Conservation (phyloP, 1,140 invertebrate genomes). For the Drosophila sturtevanti region DNA sequence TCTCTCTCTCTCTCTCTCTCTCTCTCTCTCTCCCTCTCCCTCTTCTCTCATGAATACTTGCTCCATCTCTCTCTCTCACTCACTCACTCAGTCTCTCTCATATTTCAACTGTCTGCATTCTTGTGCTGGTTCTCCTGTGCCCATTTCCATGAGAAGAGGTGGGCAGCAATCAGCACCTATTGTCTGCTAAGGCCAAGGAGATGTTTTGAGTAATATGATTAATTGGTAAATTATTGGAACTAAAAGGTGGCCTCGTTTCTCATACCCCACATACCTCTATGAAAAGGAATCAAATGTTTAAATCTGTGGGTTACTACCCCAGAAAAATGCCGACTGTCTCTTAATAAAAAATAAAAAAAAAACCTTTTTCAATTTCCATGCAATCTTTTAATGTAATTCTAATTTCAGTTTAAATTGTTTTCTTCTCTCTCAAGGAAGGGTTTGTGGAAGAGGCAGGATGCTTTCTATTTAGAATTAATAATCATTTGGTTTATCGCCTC, state of each 20-base stretch:
- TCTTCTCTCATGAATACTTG: not conserved
- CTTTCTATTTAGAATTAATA: no score
- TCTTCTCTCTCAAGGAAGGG: not conserved
- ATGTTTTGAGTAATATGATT: constrained; percentile 72
- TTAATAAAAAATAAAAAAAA: no score
- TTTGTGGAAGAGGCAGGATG: not conserved
- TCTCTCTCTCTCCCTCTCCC: not conserved
- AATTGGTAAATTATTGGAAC: constrained; percentile 81
- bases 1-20: not conserved
- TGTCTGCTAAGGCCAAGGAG: constrained; percentile 61
- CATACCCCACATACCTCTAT: constrained; percentile 11
- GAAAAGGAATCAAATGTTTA: not conserved
- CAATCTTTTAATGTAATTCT: not conserved
- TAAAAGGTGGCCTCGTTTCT: constrained; percentile 72
- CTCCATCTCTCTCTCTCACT: not conserved
- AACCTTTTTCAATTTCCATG: no score
- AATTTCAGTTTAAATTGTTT: constrained; percentile 33
- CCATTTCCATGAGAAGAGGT: constrained; percentile 54
- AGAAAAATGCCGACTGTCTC: not conserved
- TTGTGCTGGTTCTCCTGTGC: constrained; percentile 38
- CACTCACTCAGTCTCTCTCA: constrained; percentile 7
- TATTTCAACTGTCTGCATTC: constrained; percentile 11
- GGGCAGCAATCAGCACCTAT: constrained; percentile 81
- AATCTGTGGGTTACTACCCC: not conserved
- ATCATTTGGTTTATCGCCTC: no score